A percentile compares a stretch with the other conserved stretches of the same genome.
phyloP scores from a whole-genome alignment of 2,797 vertebrate genomes.

The Echiichthys vipera region DNA sequence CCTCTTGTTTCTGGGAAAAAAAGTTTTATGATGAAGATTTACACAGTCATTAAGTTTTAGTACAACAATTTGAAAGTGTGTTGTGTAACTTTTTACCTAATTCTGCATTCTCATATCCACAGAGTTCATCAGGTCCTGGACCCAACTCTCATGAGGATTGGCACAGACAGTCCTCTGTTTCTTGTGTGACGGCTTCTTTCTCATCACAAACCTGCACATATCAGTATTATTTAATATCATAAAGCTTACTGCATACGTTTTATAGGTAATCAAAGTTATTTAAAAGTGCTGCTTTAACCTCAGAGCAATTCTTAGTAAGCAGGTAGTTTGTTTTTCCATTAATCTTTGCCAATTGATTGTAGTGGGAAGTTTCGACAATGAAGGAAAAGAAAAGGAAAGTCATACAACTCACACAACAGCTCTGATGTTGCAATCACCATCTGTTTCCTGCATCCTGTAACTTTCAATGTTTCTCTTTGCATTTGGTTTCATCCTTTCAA shows the following conservation, averaged over 20 bases:
- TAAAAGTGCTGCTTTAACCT: not conserved
- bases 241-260: not conserved
- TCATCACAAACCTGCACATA: conserved; percentile 68
- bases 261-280: not conserved
- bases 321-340: conserved; percentile 24
- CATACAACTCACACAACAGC: conserved; percentile 86
- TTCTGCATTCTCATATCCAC: fast-evolving
- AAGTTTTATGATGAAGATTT: not conserved
- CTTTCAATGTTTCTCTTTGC: conserved; percentile 9
- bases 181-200: not conserved
- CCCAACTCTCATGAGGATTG: conserved; percentile 58
- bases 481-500: fast-evolving
- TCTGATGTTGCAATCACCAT: conserved; percentile 84
- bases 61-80: not conserved
- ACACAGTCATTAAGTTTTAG: not conserved
- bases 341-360: conserved; percentile 10
- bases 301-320: not conserved
- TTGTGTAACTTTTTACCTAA: conserved; percentile 35
- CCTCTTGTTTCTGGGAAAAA: conserved; percentile 36
- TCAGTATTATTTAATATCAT: not conserved
- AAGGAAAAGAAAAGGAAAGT: not conserved
- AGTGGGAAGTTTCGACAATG: conserved; percentile 7
- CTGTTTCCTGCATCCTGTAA: conserved; percentile 79
- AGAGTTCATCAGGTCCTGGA: fast-evolving
- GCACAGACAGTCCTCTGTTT: conserved; percentile 56